Base-by-base conservation (phyloP, 2,888 invertebrate genomes). In the Acleris emargana region DNA sequence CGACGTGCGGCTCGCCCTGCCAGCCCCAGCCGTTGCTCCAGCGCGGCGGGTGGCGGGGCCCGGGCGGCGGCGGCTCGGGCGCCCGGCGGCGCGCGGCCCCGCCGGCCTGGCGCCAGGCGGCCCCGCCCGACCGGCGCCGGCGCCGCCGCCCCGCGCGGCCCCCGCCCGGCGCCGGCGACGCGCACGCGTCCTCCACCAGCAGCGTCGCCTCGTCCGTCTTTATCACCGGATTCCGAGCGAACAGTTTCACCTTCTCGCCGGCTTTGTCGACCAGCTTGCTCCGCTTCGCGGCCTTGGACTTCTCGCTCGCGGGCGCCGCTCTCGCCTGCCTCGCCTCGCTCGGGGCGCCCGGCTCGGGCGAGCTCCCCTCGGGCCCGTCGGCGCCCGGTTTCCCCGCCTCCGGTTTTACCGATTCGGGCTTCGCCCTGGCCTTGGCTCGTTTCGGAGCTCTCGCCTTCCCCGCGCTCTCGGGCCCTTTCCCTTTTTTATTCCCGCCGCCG, bases 11-110 rank as follows among this genome's bases (percentile, higher is more conserved):
- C 72, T 97, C 95, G 55, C 98, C 98, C 80, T 96, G 96, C 97
- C 97, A 98, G 70, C 94, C 94, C 98, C 98, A 98, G 32, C 98
- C 98, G 82, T 98, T 98, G 81, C 97, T 97, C 97, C 97, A 97
- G 71, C 90, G 81, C 16, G 91, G 91, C 17, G 85, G 81, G 22
- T 82, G 75, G 43, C 84, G 79, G 13, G 82, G 84, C 57, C 82
- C 80, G 28, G 64, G 68, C 52, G 68, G 67, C 38, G 66, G 67
- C 47, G 69, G 73, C 49, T 73, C 69, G 47, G 63, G 73, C 17
- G 71, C 63, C 69, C 68, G 72, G 68, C 57, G 76, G 17, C 58
- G 83, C 79, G 4, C 71, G 69, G 5, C 71, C 73, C 38, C 77
- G 66, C n/a, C n/a, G n/a, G 25, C 77, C 70, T 57, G 75, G 69